A percentile compares a stretch with the other conserved stretches of the same genome.
Conservation (phyloP, 23 tunicate species). For the Clavelina lepadiformis region DNA sequence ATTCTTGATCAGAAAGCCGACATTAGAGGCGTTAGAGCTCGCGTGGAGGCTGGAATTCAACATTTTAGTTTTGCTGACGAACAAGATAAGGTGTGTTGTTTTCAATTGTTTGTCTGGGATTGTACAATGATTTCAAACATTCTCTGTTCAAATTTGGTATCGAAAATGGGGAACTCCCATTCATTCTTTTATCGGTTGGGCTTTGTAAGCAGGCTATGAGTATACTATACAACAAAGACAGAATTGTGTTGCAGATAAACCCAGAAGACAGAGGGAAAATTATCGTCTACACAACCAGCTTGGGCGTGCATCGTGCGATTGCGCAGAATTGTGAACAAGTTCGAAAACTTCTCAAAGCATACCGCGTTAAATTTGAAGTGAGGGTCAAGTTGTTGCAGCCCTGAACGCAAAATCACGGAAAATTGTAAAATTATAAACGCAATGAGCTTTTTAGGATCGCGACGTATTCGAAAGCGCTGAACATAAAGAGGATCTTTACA, state of each 20-base stretch:
- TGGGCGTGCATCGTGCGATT: conserved; percentile 67
- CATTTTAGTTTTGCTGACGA: conserved; percentile 81
- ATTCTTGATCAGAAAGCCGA: conserved; percentile 46
- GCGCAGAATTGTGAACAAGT: conserved; percentile 75
- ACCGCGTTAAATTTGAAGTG: conserved; percentile 88
- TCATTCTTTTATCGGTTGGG: no score
- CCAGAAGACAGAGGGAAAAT: conserved; percentile 80
- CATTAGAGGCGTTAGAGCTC: conserved; percentile 60
- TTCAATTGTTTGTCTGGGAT: no score
- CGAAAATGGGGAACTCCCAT: no score
- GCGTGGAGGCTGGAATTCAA: conserved; percentile 94
- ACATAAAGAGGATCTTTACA: conserved; percentile 83
- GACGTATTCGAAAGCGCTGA: conserved; percentile 58
- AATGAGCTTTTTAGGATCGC: conserved; percentile 48
- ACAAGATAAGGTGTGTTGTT: conserved; percentile 59
- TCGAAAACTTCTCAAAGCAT: conserved; percentile 55
- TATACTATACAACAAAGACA: no score
- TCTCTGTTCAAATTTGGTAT: no score
- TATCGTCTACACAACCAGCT: conserved; percentile 80
- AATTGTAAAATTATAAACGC: not conserved
- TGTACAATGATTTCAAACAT: no score
- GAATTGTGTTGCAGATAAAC: conserved; percentile 51
- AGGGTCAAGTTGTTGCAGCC: no score
- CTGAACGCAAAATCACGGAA: not conserved
- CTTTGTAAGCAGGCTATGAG: no score